Percentiles rank a stretch among this genome's conserved stretches.
Conservation (phyloP, 2,888 invertebrate species). For the Amiota minor region DNA sequence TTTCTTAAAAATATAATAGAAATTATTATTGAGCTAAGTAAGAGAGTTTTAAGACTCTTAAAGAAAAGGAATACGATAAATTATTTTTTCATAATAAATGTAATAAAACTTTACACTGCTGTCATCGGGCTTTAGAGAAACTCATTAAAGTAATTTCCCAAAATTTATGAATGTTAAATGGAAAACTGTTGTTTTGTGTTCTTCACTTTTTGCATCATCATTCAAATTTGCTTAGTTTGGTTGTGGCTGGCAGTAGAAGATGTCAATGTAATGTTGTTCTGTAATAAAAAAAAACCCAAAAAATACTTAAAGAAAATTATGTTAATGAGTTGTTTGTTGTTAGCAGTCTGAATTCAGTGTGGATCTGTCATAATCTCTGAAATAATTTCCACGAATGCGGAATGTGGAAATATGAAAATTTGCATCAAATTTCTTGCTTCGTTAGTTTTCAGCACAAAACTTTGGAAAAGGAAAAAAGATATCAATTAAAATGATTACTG, state of each 20-base stretch:
- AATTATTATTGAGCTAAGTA: too few species aligned
- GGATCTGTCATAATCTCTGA: neutral
- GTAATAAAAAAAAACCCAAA: constrained; percentile 24
- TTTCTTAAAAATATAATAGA: too few species aligned
- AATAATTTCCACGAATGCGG: neutral
- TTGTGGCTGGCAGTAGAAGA: neutral
- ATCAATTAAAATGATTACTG: neutral
- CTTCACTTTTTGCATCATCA: constrained; percentile 32
- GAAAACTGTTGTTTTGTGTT: constrained; percentile 52
- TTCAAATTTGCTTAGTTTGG: neutral
- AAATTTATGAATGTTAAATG: constrained; percentile 67
- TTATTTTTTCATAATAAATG: too few species aligned
- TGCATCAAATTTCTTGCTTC: neutral
- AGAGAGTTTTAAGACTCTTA: too few species aligned
- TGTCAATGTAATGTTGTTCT: neutral
- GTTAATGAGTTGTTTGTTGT: constrained; percentile 57
- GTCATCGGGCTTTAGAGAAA: constrained; percentile 39
- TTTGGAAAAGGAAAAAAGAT: neutral
- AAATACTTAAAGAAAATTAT: constrained; percentile 64
- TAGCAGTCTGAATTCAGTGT: neutral
- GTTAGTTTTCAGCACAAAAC: neutral
- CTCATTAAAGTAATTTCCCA: constrained; percentile 65
- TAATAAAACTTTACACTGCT: too few species aligned
- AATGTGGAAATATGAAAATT: too few species aligned
- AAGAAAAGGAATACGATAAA: too few species aligned